Evolutionary conservation across 1,140 invertebrate species (phyloP).

Genomic region (Zophobas atratus): DNA sequence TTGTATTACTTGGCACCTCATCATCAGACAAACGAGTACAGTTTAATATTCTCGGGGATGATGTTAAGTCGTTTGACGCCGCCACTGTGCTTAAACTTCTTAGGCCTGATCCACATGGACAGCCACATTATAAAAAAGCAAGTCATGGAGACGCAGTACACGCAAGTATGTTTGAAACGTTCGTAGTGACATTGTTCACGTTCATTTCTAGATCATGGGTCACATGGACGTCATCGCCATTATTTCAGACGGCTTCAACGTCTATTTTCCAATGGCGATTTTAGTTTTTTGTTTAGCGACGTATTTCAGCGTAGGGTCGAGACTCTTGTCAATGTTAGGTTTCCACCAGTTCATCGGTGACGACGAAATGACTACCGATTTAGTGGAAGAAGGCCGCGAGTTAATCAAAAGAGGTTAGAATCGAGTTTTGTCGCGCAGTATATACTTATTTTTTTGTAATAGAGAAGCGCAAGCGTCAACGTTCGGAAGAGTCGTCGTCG

Average conservation of each 20-base stretch:
- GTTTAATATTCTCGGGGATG: constrained; percentile 98
- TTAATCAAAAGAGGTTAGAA: constrained; percentile 85
- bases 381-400: constrained; percentile 94
- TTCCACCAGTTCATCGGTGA: constrained; percentile 97
- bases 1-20: constrained; percentile 97
- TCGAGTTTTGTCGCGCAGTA: too few relatives aligned
- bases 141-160: constrained; percentile 90
- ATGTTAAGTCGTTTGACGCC: constrained; percentile 97
- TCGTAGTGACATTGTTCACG: constrained; percentile 43
- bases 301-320: constrained; percentile 94
- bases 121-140: constrained; percentile 92
- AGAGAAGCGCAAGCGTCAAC: constrained; percentile 86
- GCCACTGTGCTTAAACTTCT: constrained; percentile 98
- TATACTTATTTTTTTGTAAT: constrained; percentile 43
- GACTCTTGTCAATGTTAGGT: constrained; percentile 89
- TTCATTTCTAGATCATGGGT: constrained; percentile 92
- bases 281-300: constrained; percentile 94
- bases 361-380: constrained; percentile 92
- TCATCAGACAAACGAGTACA: constrained; percentile 99
- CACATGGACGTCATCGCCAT: constrained; percentile 99
- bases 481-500: constrained; percentile 83
- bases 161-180: constrained; percentile 74
- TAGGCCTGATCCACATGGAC: constrained; percentile 98
- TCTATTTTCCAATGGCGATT: constrained; percentile 99
- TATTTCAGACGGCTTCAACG: constrained; percentile 98